Evolutionary conservation across 2,797 vertebrate species (phyloP), one percentile per base, ranked within the genome.

Genomic region (Sebastes miniatus): DNA sequence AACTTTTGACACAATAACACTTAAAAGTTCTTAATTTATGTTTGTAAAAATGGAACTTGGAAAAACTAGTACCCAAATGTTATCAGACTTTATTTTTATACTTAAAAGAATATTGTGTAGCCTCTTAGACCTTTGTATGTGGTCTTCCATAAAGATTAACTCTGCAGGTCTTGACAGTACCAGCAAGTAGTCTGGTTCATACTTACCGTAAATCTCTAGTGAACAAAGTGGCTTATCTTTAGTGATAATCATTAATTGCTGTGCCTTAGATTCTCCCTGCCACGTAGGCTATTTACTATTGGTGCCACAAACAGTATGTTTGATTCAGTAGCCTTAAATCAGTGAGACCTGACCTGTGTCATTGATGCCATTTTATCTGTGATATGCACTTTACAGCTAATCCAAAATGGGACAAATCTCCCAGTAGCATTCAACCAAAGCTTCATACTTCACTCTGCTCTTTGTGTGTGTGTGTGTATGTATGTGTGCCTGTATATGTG

Each of bases 331-430:
- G 93, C 93, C 88, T 92, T 94, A 92, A 47, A 92, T 92, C 91
- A 93, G 90, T 92, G 89, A 96, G 89, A 95, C 91, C 87, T 92
- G 91, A 94, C 89, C 88, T 77, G 87, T 93, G 91, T 94, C 89
- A 91, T 69, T 83, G 84, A 88, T 85, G 86, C 87, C 87, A 93
- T 91, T 91, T 89, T 92, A 89, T 95, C 94, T 95, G 92, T 95
- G 92, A 95, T 93, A 95, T 96, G 96, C 96, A 96, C 96, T 96
- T 96, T 96, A 96, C 93, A 94, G 91, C 92, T 92, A 89, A 93
- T 93, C 91, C 69, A 83, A 92, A 47, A 88, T 77, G 93, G 92
- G 94, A 93, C 83, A 73, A 54, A 59, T 88, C 89, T 94, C 94
- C 91, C 91, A 86, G 95, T 96, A 96, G 96, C 96, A 96, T 95